Evolutionary conservation across 2,888 invertebrate species (phyloP), one percentile per base, ranked within the genome.

Genomic region (Drosophila putrida): DNA sequence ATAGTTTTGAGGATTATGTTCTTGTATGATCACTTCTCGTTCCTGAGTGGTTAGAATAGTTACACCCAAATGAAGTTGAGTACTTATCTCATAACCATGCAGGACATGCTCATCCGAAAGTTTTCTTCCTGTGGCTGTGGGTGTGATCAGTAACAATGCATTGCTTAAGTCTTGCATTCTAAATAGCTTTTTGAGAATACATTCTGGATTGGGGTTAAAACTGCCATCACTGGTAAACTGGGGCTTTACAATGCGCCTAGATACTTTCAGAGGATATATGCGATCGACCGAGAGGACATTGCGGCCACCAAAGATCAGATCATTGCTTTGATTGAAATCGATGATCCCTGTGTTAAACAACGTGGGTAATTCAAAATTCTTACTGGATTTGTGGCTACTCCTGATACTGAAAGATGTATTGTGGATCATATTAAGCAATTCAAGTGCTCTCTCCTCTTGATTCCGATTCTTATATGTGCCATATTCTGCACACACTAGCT

Each of bases 391-490:
- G 4, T 41, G 5, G 6, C 11, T 35, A 0, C 20, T 41, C 10
- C 10, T 20, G 2, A 5, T 41, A 9, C 20, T 10, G 20, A 10
- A 10, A 5, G 41, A 41, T 8, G 50, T 27, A 25, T 50, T 50
- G 25, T 50, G 50, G 8, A 50, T 50, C 50, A 50, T 50, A 4
- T 50, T 50, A 25, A 50, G 50, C 25, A 50, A 25, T 3, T 50
- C 35, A 9, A 50, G 35, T 20, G 50, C 50, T n/a, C 25, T 20
- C 20, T 20, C 25, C 15, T 47, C 6, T 15, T 13, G 47, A 4
- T 4, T 49, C 20, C 20, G 11, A 10, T 11, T 20, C 20, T 11
- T 6, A 4, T 11, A 10, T n/a, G 15, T 20, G 20, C n/a, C 47
- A 10, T 47, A 33, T 6, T 15, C 5, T 10, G 15, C 15, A 15